Evolutionary conservation across 2,113 vertebrate genomes (phyloP).

Genomic region (Psophia crepitans): DNA sequence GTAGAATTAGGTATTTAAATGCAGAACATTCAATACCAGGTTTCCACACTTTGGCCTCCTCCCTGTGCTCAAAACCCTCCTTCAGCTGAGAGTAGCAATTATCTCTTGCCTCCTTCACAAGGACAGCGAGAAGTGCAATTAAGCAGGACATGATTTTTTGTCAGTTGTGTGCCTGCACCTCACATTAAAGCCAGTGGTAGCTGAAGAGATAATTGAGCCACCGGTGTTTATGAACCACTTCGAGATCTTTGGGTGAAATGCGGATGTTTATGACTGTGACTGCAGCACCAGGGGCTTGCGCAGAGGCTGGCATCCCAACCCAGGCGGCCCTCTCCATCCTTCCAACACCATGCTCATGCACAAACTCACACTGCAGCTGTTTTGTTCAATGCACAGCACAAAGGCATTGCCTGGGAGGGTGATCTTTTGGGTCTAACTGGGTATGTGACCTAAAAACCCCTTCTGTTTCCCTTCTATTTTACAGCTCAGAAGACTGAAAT

Average conservation of each 20-base stretch:
- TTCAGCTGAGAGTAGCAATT: neutral
- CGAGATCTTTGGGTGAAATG: neutral
- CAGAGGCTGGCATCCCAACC: neutral
- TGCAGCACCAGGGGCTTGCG: neutral
- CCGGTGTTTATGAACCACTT: neutral
- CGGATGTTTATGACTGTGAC: neutral
- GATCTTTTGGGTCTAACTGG: neutral
- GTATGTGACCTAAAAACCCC: neutral
- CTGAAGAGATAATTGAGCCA: neutral
- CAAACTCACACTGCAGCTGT: neutral
- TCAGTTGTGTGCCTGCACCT: neutral
- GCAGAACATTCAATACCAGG: neutral
- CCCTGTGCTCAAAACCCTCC: neutral
- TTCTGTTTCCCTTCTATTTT: neutral
- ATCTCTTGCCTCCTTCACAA: neutral
- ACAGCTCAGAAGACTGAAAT: neutral
- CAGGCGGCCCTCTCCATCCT: neutral
- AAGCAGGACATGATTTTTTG: neutral
- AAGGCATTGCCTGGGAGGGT: neutral
- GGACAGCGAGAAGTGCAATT: neutral
- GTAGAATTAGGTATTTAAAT: neutral
- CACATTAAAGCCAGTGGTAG: neutral
- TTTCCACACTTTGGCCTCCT: neutral
- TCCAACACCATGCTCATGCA: accelerated
- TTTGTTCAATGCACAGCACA: neutral